Evolutionary conservation across 2,113 vertebrate species (phyloP).

Genomic region (Ascaphus truei): DNA sequence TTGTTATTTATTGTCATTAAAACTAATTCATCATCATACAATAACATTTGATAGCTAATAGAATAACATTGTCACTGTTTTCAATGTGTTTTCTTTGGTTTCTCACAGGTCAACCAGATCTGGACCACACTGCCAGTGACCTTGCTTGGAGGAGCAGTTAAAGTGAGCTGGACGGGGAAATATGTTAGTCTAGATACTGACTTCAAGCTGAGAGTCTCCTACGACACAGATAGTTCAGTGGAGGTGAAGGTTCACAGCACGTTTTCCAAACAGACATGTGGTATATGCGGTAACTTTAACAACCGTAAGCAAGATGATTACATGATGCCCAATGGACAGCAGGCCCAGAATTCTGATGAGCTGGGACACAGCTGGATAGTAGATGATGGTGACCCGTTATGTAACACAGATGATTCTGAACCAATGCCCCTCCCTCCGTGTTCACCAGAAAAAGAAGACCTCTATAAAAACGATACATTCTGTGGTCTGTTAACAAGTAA

Average conservation of each 20-base stretch:
- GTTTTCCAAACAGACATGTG: conserved; percentile 58
- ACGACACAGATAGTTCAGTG: conserved; percentile 47
- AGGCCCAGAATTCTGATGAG: conserved; percentile 22
- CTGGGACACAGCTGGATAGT: conserved; percentile 51
- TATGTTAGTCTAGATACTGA: conserved; percentile 50
- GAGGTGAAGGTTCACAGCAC: conserved; percentile 49
- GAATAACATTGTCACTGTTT: no score
- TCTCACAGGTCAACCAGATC: conserved; percentile 61
- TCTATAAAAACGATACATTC: conserved; percentile 50
- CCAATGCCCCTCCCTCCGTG: conserved; percentile 44
- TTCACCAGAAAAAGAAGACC: conserved; percentile 17
- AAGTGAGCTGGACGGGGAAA: conserved; percentile 43
- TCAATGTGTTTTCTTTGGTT: not conserved
- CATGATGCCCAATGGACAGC: conserved; percentile 35
- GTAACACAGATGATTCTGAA: conserved; percentile 4
- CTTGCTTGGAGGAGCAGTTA: conserved; percentile 41
- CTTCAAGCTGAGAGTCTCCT: conserved; percentile 57
- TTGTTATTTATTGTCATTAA: no score
- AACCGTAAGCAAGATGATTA: conserved; percentile 50
- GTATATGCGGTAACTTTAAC: conserved; percentile 71
- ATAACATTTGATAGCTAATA: no score
- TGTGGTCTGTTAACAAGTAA: conserved; percentile 59
- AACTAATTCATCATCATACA: no score
- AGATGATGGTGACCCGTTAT: not conserved
- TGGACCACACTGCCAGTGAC: conserved; percentile 66